Base-by-base conservation (phyloP, 2,888 invertebrate genomes). In the Tetrapedia diversipes region DNA sequence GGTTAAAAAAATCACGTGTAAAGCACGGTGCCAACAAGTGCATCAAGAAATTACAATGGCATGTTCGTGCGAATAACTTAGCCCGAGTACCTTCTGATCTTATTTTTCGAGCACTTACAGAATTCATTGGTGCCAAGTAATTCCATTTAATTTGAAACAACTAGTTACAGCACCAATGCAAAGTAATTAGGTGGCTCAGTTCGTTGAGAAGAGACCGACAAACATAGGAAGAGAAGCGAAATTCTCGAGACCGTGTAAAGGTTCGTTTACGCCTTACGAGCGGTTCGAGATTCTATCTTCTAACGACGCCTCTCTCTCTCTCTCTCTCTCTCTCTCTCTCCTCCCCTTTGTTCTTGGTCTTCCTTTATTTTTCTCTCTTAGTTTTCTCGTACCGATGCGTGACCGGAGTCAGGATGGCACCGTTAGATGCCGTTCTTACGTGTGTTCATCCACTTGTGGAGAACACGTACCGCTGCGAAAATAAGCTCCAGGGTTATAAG, bases 361-460 rank as follows among this genome's bases (percentile, higher is more conserved):
- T 66, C 66, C 59, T 56, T 72, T 2, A 39, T 53, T 51, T 32
- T 45, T 22, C 53, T 32, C 34, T 39, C 34, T 39, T 49, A 16
- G 56, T 32, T 57, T 41, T 63, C 57, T 51, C 59, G 51, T 41
- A 64, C 41, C 79, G 86, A 87, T 83, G 87, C 89, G 89, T 88
- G 89, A 89, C 89, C 85, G 74, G 89, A 86, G 85, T 87, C 86
- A 84, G 84, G 83, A 89, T 87, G 85, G 83, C 85, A 86, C 86
- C 86, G 86, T 88, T 88, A 87, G 85, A 78, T 82, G 72, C 70
- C 73, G 80, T 81, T 83, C 83, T 80, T 79, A 84, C 77, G 80
- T 68, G 75, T 83, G 80, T 67, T 83, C 84, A 84, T 68, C 82
- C 81, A 80, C 77, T 80, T 82, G 86, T 86, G 76, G 79, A 77